Conservation (phyloP, 2,888 invertebrate species). For the Eudemis profundana region DNA sequence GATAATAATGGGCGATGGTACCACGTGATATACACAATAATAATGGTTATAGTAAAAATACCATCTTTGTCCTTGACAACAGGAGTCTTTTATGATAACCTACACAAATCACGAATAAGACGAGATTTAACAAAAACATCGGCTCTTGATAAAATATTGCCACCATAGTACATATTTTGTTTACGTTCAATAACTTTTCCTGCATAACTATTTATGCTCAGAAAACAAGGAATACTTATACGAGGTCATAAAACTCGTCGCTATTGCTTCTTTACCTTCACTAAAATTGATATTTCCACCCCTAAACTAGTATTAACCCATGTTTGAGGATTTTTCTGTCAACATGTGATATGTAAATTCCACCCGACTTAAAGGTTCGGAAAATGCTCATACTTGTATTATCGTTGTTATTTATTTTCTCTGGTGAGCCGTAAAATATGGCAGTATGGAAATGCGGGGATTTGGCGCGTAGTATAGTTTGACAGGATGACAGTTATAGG, state of each 20-base stretch:
- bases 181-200: constrained; percentile 27
- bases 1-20: too few species aligned
- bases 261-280: constrained; percentile 42
- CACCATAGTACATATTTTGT: constrained; percentile 6
- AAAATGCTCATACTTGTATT: constrained; percentile 80
- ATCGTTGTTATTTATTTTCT: constrained; percentile 83
- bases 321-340: constrained; percentile 74
- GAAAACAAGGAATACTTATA: constrained; percentile 38
- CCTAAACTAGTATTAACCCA: constrained; percentile 65
- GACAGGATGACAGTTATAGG: constrained; percentile 83
- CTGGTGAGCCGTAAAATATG: constrained; percentile 80
- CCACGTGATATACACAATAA: too few species aligned
- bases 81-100: too few species aligned
- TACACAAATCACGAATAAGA: too few species aligned
- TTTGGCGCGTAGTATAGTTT: constrained; percentile 76
- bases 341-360: constrained; percentile 83
- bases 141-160: background rate
- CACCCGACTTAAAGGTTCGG: constrained; percentile 72
- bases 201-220: constrained; percentile 4
- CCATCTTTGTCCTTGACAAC: too few species aligned
- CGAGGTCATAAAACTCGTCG: constrained; percentile 33
- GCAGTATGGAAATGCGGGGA: constrained; percentile 81
- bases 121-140: too few species aligned
- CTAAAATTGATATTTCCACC: constrained; percentile 63
- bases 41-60: too few species aligned